Conservation (phyloP, 2,888 invertebrate species). For the Zaprionus lineosus region DNA sequence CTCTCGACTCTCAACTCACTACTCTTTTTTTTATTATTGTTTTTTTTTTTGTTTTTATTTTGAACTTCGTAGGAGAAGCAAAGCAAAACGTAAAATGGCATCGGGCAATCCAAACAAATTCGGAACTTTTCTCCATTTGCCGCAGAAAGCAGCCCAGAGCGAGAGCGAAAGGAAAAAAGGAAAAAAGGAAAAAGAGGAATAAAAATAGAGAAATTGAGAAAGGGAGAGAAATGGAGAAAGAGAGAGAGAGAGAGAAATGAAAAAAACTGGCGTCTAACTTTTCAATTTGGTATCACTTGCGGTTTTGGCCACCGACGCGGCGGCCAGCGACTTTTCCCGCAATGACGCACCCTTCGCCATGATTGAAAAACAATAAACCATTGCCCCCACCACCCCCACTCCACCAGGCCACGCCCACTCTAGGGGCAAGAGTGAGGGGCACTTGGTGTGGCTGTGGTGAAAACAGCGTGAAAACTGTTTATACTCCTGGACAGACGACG, state of each 20-base stretch:
- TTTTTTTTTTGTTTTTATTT: slow-evolving; percentile 15
- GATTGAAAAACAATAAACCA: slow-evolving; percentile 69
- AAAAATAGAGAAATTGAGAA: background rate
- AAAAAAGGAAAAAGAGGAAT: background rate
- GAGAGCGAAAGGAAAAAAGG: background rate
- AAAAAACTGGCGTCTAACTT: slow-evolving; percentile 49
- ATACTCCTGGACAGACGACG: slow-evolving; percentile 28
- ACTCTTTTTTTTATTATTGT: no score
- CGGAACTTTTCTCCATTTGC: slow-evolving; percentile 17
- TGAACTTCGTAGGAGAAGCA: slow-evolving; percentile 7
- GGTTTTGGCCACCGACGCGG: slow-evolving; percentile 41
- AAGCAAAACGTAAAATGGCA: slow-evolving; percentile 12
- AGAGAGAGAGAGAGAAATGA: background rate
- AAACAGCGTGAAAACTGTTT: slow-evolving; percentile 64
- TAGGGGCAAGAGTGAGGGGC: no score
- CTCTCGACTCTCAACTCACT: no score
- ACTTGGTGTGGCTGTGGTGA: slow-evolving; percentile 46
- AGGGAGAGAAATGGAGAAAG: background rate
- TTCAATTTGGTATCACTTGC: slow-evolving; percentile 62
- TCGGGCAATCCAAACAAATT: slow-evolving; percentile 20
- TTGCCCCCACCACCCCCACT: no score
- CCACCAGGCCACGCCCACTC: no score
- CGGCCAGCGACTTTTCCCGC: slow-evolving; percentile 37
- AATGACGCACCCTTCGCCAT: slow-evolving; percentile 55
- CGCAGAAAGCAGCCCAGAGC: background rate